Conservation (phyloP, 2,113 vertebrate genomes). For the Lethenteron reissneri region DNA sequence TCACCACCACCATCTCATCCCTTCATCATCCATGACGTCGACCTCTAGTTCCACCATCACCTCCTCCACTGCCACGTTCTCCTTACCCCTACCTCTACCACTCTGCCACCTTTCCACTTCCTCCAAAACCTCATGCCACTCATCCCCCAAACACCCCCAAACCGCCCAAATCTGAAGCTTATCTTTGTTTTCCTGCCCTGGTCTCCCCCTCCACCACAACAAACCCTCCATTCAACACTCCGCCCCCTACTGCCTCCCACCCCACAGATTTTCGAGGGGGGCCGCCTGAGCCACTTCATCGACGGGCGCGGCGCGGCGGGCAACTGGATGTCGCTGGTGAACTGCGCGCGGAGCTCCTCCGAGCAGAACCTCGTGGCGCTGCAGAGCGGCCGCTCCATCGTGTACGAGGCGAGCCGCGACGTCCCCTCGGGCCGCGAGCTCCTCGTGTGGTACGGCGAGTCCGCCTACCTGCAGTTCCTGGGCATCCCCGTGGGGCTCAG, state of each 20-base stretch:
- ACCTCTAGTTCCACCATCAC: no score
- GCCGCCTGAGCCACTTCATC: constrained; percentile 68
- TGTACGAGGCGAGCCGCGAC: constrained; percentile 72
- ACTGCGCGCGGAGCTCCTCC: constrained; percentile 69
- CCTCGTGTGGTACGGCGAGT: constrained; percentile 84
- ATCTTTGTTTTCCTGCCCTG: no score
- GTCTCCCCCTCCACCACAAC: no score
- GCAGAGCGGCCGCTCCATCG: constrained; percentile 59
- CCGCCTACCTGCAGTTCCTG: constrained; percentile 59
- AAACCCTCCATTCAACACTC: no score
- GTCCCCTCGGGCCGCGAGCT: constrained; percentile 52
- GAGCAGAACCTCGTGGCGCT: constrained; percentile 72
- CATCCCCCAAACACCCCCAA: no score
- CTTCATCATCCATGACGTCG: no score
- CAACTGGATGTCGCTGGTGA: constrained; percentile 87
- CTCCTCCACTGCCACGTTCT: no score
- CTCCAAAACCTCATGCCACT: no score
- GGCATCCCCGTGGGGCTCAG: constrained; percentile 49
- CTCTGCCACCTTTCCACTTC: no score
- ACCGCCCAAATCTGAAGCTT: no score
- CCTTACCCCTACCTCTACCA: no score
- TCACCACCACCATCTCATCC: no score
- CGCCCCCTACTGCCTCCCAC: neutral
- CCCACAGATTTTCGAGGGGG: constrained; percentile 70
- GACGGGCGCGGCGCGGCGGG: constrained; percentile 52